These are phyloP conservation scores for Gobiocypris rarus DNA, from an alignment of 2,113 vertebrate genomes.

Conservation along the genomic window DNA sequence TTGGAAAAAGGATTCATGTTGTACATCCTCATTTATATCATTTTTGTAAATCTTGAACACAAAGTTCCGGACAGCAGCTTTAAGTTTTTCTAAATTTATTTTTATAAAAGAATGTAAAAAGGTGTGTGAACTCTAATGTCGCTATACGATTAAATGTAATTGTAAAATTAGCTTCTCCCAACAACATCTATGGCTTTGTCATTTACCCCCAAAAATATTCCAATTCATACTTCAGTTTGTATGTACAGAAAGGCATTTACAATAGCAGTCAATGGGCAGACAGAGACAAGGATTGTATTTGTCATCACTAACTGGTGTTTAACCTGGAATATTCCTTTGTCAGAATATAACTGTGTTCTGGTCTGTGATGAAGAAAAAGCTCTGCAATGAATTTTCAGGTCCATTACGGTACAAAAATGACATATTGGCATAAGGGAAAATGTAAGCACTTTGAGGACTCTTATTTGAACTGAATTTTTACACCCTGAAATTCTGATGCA, in stretches of 20 bases:
- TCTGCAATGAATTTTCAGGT: slow-evolving; percentile 60
- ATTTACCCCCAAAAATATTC: neutral
- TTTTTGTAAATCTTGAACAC: too few species aligned
- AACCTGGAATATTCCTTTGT: slow-evolving; percentile 19
- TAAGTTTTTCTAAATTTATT: too few species aligned
- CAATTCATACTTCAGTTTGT: neutral
- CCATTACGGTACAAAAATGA: slow-evolving; percentile 40
- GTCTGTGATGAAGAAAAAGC: slow-evolving; percentile 70
- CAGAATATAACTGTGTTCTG: slow-evolving; percentile 43
- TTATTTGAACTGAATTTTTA: slow-evolving; percentile 15
- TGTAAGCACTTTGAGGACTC: slow-evolving; percentile 71
- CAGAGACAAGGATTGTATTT: neutral
- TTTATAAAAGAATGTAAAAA: neutral
- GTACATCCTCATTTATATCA: too few species aligned
- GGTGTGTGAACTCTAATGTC: too few species aligned
- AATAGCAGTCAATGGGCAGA: neutral
- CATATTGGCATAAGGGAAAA: slow-evolving; percentile 21
- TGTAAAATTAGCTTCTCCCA: neutral
- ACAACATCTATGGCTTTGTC: neutral
- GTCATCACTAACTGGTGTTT: slow-evolving; percentile 4
- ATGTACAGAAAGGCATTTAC: neutral
- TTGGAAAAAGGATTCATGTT: too few species aligned
- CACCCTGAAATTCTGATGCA: neutral
- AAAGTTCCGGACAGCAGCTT: too few species aligned
- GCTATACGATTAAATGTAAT: too few species aligned